Conservation (phyloP, 1,140 invertebrate species). For the Pectinophora gossypiella region DNA sequence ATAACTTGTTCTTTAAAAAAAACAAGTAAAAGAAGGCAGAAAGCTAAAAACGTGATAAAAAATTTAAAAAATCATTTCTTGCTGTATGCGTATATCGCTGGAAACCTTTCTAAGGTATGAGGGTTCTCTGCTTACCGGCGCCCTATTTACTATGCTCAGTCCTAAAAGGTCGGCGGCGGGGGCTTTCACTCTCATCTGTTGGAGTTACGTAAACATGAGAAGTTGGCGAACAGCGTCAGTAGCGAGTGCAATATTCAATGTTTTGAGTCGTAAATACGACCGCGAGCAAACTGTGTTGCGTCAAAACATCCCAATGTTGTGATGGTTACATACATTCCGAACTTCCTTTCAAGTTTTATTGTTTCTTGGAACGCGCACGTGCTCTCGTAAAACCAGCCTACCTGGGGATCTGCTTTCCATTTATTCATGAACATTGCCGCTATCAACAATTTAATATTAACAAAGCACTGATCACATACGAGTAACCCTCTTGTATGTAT, state of each 20-base stretch:
- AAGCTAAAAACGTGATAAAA: no score
- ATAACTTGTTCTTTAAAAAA: no score
- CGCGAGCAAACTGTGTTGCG: slow-evolving; percentile 13
- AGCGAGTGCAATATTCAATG: slow-evolving; percentile 31
- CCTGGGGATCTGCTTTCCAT: slow-evolving; percentile 18
- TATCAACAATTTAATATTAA: slow-evolving; percentile 5
- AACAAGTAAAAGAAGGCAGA: no score
- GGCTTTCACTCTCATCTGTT: neutral
- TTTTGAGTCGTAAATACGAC: slow-evolving; percentile 14
- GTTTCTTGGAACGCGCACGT: slow-evolving; percentile 17
- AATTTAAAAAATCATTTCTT: no score
- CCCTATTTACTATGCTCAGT: neutral
- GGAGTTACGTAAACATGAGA: neutral
- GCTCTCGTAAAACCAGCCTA: slow-evolving; percentile 28
- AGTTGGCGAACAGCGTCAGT: neutral
- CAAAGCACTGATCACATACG: neutral
- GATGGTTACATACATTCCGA: neutral
- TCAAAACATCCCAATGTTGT: neutral
- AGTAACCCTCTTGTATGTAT: no score
- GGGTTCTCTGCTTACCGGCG: neutral
- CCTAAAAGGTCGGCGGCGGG: neutral
- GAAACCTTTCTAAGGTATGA: no score
- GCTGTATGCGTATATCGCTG: no score
- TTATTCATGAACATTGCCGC: slow-evolving; percentile 33
- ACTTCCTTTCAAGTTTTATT: slow-evolving; percentile 15